Percentiles rank a stretch among this genome's conserved stretches.
These are phyloP conservation scores for Hyla sarda DNA, from an alignment of 2,113 vertebrate genomes.

Conservation along the genomic window DNA sequence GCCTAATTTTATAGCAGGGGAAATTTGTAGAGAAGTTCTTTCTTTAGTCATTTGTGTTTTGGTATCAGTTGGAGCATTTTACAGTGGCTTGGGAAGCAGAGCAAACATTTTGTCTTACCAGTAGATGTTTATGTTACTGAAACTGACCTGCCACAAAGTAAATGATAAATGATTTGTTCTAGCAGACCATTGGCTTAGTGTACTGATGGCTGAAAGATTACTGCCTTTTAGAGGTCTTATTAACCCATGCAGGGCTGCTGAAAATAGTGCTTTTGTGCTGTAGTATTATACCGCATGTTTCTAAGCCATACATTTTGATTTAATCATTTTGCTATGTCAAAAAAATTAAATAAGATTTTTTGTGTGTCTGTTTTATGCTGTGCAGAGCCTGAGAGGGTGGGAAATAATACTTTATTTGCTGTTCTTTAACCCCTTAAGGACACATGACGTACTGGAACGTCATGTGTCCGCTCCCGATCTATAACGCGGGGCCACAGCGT, in stretches of 20 bases:
- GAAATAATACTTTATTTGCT: too few relatives aligned
- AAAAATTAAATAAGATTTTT: neutral
- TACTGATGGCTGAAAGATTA: conserved; percentile 14
- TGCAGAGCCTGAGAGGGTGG: too few relatives aligned
- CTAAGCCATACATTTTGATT: neutral
- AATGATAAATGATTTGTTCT: conserved; percentile 39
- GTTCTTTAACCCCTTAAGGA: too few relatives aligned
- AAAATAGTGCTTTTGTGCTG: neutral
- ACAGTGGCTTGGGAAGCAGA: conserved; percentile 33
- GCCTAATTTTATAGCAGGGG: conserved; percentile 27
- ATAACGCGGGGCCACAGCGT: too few relatives aligned
- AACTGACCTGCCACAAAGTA: neutral
- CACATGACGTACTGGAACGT: too few relatives aligned
- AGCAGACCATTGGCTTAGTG: neutral
- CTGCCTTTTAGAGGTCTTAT: neutral
- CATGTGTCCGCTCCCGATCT: too few relatives aligned
- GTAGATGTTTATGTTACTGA: conserved; percentile 44
- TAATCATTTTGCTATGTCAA: neutral
- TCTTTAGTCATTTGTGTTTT: conserved; percentile 39
- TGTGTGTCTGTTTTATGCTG: too few relatives aligned
- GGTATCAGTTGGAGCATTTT: conserved; percentile 37
- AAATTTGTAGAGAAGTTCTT: conserved; percentile 41
- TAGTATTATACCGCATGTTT: neutral
- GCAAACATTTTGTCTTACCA: conserved; percentile 50
- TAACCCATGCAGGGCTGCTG: conserved; percentile 5